Conservation (phyloP, 1,140 invertebrate genomes). For the Eufriesea mexicana region DNA sequence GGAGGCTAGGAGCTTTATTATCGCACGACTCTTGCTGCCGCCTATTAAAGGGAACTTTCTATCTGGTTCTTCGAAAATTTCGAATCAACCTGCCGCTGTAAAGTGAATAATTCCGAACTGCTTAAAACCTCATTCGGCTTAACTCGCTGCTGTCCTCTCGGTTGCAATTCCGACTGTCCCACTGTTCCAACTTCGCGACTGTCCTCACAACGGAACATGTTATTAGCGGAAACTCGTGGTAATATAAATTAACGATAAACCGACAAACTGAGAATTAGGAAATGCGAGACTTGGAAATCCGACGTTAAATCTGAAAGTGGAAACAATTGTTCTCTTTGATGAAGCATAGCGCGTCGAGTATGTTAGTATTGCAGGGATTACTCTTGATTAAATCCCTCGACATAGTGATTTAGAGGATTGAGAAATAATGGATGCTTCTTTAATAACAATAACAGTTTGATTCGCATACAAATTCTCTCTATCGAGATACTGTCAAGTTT, state of each 20-base stretch:
- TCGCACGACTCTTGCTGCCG: neutral
- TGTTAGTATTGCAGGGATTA: too few species aligned
- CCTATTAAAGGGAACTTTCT: neutral
- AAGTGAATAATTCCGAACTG: neutral
- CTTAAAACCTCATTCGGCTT: neutral
- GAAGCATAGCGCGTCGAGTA: too few species aligned
- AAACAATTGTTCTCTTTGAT: too few species aligned
- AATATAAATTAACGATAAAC: neutral
- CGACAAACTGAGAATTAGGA: neutral
- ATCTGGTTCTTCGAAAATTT: neutral
- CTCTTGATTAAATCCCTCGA: too few species aligned
- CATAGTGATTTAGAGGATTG: too few species aligned
- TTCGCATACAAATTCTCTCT: too few species aligned
- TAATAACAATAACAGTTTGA: too few species aligned
- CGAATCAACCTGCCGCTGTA: neutral
- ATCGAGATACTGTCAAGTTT: too few species aligned
- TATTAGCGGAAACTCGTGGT: neutral
- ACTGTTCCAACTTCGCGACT: neutral
- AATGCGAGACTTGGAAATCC: too few species aligned
- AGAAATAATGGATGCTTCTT: too few species aligned
- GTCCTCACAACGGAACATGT: neutral
- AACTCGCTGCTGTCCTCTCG: neutral
- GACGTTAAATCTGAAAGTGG: too few species aligned
- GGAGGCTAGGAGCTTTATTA: neutral
- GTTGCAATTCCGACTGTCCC: neutral